Evolutionary conservation across 2,888 invertebrate species (phyloP), one percentile per base, ranked within the genome.

Genomic region (Tinea pellionella): DNA sequence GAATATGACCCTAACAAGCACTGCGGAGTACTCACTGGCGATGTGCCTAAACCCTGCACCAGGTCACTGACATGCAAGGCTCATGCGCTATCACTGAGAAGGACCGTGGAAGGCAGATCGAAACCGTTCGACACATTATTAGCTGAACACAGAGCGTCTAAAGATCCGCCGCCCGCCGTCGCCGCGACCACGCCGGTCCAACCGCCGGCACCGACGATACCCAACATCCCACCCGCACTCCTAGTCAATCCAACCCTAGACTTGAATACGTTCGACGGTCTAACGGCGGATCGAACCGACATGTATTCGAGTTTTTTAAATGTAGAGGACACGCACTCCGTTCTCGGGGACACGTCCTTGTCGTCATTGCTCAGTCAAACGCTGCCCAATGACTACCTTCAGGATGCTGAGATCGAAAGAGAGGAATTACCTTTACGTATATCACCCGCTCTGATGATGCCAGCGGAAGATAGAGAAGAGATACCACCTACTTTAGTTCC

Each of bases 1-100:
- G 93, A 94, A 72, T 95, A 93, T 78, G 93, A 95, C 76, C 92
- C 95, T 15, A 92, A 95, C 73, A 91, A 92, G 65, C 95, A 95
- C 73, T 95, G 95, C 75, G 96, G 95, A 1, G 95, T 95, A 13
- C 79, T 90, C 66, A 91, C 89, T 60, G 89, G 88, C 1, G 93
- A 92, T 64, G 91, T 89, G 63, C 88, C 88, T 3, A 91, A 92
- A 68, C 93, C 93, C 0, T 95, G 95, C 75, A 94, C 94, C 59
- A 86, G 95, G 62, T 94, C 94, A 16, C 88, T 95, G 61, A 94
- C 94, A 51, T 92, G 91, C 69, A 91, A 91, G 70, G 89, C 90
- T 41, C 91, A 91, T 73, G 91, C 93, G 16, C 82, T 94, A 65
- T 91, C 93, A 43, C 74, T 92, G 65, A 82, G 94, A 61, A 81